Evolutionary conservation across 2,113 vertebrate species (phyloP).

Genomic region (Cyprinodon tularosa): DNA sequence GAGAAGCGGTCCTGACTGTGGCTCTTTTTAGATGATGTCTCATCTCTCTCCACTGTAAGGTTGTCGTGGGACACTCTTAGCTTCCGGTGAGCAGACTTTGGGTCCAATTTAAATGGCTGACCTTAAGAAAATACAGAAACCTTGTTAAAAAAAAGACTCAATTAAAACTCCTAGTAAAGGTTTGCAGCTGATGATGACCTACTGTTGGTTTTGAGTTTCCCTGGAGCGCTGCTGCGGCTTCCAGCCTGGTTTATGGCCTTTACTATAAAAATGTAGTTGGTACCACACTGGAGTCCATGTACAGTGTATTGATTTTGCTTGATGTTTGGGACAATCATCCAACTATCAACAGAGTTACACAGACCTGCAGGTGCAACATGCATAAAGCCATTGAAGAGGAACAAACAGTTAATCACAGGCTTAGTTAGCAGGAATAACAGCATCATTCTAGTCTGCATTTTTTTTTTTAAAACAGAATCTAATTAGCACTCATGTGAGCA

Average conservation of each 20-base stretch:
- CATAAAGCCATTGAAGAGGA: constrained; percentile 24
- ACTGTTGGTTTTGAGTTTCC: constrained; percentile 98
- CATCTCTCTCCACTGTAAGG: constrained; percentile 95
- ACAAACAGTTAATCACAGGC: constrained; percentile 12
- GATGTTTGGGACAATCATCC: constrained; percentile 99
- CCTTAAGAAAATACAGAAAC: constrained; percentile 72
- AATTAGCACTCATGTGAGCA: constrained; percentile 24
- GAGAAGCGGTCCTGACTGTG: constrained; percentile 95
- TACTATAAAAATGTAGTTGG: constrained; percentile 96
- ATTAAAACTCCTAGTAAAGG: not conserved
- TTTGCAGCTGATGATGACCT: constrained; percentile 61
- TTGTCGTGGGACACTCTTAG: constrained; percentile 96
- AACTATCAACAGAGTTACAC: constrained; percentile 98
- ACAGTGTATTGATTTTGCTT: constrained; percentile 99
- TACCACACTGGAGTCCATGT: constrained; percentile 95
- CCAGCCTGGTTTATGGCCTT: constrained; percentile 99
- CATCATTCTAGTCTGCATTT: constrained; percentile 26
- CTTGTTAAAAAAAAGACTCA: not conserved
- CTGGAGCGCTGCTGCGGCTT: constrained; percentile 92
- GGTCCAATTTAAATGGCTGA: constrained; percentile 97
- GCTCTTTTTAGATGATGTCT: constrained; percentile 95
- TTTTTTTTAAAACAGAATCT: constrained; percentile 34
- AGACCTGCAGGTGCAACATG: constrained; percentile 83
- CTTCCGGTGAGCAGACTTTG: constrained; percentile 96
- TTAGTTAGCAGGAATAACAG: constrained; percentile 14